These are phyloP conservation scores for Ypsolopha scabrella DNA, from an alignment of 2,888 invertebrate genomes.

Conservation along the genomic window DNA sequence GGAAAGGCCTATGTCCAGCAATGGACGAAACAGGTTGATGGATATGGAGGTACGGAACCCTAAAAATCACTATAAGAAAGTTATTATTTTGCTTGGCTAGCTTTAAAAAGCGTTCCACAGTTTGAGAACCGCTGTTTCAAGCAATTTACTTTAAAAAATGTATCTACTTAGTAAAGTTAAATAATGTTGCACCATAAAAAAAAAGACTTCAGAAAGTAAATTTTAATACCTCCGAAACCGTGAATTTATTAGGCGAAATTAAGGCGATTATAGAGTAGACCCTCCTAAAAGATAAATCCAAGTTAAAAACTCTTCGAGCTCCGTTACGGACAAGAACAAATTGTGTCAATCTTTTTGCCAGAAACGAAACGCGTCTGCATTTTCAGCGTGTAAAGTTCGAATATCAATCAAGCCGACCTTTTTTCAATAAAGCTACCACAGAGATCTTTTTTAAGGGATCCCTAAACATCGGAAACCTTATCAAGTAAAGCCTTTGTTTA, in stretches of 20 bases:
- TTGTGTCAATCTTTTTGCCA: constrained; percentile 63
- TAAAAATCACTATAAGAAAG: too few relatives aligned
- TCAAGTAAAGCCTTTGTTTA: too few relatives aligned
- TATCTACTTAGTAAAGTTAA: too few relatives aligned
- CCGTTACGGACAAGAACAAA: constrained; percentile 65
- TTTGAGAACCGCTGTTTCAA: too few relatives aligned
- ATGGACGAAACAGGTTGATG: too few relatives aligned
- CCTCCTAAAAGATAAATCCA: constrained; percentile 51
- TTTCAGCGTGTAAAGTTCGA: constrained; percentile 63
- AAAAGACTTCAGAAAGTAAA: neutral
- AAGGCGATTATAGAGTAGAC: constrained; percentile 39
- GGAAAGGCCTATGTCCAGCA: too few relatives aligned
- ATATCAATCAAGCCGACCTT: constrained; percentile 65
- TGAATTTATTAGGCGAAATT: constrained; percentile 23
- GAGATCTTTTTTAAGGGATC: constrained; percentile 21
- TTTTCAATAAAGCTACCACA: constrained; percentile 63
- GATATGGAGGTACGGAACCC: too few relatives aligned
- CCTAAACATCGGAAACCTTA: too few relatives aligned
- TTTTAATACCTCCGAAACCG: neutral
- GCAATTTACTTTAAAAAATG: too few relatives aligned
- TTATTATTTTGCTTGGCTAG: too few relatives aligned
- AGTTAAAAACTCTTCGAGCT: constrained; percentile 56
- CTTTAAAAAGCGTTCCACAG: too few relatives aligned
- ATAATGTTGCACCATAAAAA: too few relatives aligned
- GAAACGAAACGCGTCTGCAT: constrained; percentile 52